These are phyloP conservation scores for Eueremaeus valkanovi DNA, from an alignment of 2,888 invertebrate genomes.

Conservation along the genomic window DNA sequence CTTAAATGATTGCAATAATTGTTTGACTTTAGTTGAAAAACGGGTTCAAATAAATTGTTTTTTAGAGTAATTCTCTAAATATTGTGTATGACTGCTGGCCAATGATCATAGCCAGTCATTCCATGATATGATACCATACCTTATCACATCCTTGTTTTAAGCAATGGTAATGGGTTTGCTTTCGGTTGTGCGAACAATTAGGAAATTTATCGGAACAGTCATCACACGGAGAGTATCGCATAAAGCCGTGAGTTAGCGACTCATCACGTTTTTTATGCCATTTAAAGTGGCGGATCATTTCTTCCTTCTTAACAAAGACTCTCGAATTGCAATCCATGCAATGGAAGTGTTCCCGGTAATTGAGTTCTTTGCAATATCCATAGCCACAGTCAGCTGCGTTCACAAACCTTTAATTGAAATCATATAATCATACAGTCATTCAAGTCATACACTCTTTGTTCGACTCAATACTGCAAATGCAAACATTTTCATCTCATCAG, in stretches of 20 bases:
- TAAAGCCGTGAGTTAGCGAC: slow-evolving; percentile 89
- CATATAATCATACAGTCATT: no score
- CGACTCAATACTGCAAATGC: no score
- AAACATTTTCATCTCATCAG: no score
- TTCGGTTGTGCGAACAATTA: slow-evolving; percentile 81
- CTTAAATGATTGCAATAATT: slow-evolving; percentile 1
- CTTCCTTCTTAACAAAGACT: slow-evolving; percentile 94
- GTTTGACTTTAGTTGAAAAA: background rate
- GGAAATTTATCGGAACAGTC: slow-evolving; percentile 84
- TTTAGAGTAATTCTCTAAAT: no score
- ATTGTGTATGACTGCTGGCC: no score
- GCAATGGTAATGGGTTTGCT: slow-evolving; percentile 96
- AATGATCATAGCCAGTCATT: no score
- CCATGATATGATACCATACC: slow-evolving; percentile 46
- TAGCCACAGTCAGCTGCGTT: slow-evolving; percentile 78
- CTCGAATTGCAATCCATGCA: slow-evolving; percentile 73
- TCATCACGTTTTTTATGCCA: slow-evolving; percentile 99
- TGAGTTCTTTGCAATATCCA: slow-evolving; percentile 78
- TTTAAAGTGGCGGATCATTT: slow-evolving; percentile 97
- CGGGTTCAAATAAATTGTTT: background rate
- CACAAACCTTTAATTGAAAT: slow-evolving; percentile 56
- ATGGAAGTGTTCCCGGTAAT: slow-evolving; percentile 92
- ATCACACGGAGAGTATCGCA: slow-evolving; percentile 88
- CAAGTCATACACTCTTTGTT: no score
- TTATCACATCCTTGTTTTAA: slow-evolving; percentile 71